Evolutionary conservation across 2,888 invertebrate species (phyloP).

Genomic region (Habroteleia sp.): DNA sequence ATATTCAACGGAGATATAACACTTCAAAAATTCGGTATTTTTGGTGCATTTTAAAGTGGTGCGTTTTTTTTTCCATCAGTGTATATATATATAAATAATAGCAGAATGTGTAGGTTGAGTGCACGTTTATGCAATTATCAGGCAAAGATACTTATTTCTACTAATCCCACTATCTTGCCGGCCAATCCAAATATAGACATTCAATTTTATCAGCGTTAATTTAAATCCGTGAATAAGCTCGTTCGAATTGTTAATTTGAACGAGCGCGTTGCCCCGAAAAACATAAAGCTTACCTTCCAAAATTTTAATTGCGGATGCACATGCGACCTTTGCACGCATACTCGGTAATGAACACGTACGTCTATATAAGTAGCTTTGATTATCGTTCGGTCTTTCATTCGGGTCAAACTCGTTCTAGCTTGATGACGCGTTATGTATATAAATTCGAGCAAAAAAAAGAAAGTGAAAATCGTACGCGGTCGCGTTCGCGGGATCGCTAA

Average conservation of each 20-base stretch:
- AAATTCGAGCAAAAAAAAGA: slow-evolving; percentile 62
- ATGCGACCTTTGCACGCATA: slow-evolving; percentile 59
- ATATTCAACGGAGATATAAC: too few relatives aligned
- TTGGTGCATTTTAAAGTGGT: too few relatives aligned
- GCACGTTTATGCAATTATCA: slow-evolving; percentile 34
- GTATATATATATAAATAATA: too few relatives aligned
- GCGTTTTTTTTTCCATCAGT: too few relatives aligned
- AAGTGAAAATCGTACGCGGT: not conserved
- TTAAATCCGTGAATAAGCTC: slow-evolving; percentile 42
- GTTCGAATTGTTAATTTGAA: slow-evolving; percentile 50
- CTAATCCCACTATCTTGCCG: slow-evolving; percentile 20
- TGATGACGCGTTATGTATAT: slow-evolving; percentile 66
- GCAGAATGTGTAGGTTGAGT: slow-evolving; percentile 24
- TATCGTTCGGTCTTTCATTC: slow-evolving; percentile 66
- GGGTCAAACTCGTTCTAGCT: slow-evolving; percentile 40
- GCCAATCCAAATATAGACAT: slow-evolving; percentile 35
- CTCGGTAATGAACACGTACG: slow-evolving; percentile 68
- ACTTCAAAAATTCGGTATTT: too few relatives aligned
- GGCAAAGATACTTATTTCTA: slow-evolving; percentile 27
- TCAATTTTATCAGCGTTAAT: slow-evolving; percentile 45
- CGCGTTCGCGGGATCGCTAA: slow-evolving; percentile 32
- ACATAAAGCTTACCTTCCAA: slow-evolving; percentile 59
- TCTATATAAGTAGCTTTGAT: slow-evolving; percentile 67
- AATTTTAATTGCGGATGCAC: slow-evolving; percentile 67
- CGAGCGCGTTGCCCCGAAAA: slow-evolving; percentile 60